Evolutionary conservation across 2,113 vertebrate species (phyloP).

Genomic region (Limnothrissa miodon): DNA sequence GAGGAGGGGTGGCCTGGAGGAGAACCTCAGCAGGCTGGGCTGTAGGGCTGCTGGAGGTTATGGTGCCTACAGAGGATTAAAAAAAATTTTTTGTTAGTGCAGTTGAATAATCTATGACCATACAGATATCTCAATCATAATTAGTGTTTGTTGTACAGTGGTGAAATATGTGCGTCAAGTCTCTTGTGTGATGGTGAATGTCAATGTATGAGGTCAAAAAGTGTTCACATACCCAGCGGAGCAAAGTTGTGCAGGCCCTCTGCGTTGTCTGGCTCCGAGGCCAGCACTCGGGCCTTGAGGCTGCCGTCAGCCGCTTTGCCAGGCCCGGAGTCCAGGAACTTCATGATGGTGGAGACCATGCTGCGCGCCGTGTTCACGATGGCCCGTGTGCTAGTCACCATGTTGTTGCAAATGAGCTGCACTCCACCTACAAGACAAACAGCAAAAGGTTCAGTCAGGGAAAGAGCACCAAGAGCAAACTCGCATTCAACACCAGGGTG

Average conservation of each 20-base stretch:
- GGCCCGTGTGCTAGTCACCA: conserved; percentile 98
- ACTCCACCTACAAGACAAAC: conserved; percentile 80
- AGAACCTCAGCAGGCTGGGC: conserved; percentile 97
- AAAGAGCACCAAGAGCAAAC: background rate
- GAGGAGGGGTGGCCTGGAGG: conserved; percentile 92
- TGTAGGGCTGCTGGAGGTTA: conserved; percentile 97
- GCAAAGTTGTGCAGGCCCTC: conserved; percentile 99
- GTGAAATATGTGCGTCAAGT: background rate
- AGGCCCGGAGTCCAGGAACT: conserved; percentile 94
- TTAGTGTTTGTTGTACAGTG: background rate
- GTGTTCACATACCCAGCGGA: conserved; percentile 79
- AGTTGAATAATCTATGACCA: background rate
- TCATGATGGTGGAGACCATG: conserved; percentile 99
- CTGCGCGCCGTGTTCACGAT: conserved; percentile 98
- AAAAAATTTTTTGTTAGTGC: background rate
- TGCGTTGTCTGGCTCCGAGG: conserved; percentile 95
- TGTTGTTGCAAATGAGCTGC: conserved; percentile 98
- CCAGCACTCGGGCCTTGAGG: conserved; percentile 91
- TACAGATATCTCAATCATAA: too few species aligned
- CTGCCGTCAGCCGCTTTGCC: conserved; percentile 89
- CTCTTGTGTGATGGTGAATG: background rate
- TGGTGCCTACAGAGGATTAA: conserved; percentile 80
- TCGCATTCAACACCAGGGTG: background rate
- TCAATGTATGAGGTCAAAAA: background rate
- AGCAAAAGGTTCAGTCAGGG: background rate